Base-by-base conservation (phyloP, 2,113 vertebrate genomes). In the Thalassarche chlororhynchos region DNA sequence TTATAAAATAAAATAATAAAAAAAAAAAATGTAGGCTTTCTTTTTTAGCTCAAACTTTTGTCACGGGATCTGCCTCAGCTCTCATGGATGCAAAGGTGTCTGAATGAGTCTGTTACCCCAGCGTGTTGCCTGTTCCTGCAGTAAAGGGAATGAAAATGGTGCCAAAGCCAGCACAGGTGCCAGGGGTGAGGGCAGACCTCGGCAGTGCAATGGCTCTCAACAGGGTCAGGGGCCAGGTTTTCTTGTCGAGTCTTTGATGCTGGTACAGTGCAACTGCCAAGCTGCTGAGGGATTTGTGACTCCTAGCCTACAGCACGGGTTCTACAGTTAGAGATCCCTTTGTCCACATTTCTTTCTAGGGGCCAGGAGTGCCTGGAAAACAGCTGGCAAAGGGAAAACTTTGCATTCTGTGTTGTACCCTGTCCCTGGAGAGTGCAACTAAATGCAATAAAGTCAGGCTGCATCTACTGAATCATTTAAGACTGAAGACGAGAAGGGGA, bases 51-150 rank as follows among this genome's bases (percentile, higher is more conserved):
- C 12, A 69, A 10, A 7, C 8, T 86, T 86, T 24, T 52, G 8
- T 79, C 46, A 52, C 4, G 1, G 28, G 47, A 54, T 51, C 14
- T 61, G 17, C 12, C 38, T 79, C n/a, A 42, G 58, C 17, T 54
- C 17, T 24, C 16, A 29, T 4, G 8, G 34, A 46, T 47, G 20
- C 15, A 72, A 68, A 58, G 15, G 2, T 40, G 28, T 40, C 25
- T 36, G 32, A 93, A 85, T 12, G 0, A 72, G 32, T 26, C 64
- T 85, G 46, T 52, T 55, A 20, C 7, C 21, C 40, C 12, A 31
- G 6, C 1, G 1, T 18, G 20, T 57, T 31, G 12, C 21, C 11
- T 31, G 25, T 42, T 93, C 15, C 25, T 0, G 1, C 17, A 55
- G 29, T 46, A 71, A 89, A 80, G 31, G 31, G 24, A 62, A 82